phyloP scores from a whole-genome alignment of 1,140 invertebrate species.

The Sarcophaga peregrina region DNA sequence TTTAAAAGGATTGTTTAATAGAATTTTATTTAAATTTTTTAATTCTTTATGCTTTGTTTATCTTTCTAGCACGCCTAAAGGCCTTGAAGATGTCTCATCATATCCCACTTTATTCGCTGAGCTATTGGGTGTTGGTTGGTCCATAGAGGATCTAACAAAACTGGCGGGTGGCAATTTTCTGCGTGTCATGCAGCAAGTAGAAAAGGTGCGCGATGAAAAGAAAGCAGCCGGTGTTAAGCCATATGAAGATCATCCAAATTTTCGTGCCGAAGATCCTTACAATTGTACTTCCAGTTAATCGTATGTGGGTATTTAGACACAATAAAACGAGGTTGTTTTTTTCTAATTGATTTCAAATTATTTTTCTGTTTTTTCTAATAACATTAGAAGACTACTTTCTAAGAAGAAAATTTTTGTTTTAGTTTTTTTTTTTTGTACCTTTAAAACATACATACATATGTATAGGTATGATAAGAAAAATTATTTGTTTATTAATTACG shows the following conservation, averaged over 20 bases:
- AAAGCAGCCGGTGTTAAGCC: slow-evolving; percentile 59
- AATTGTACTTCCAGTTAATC: slow-evolving; percentile 66
- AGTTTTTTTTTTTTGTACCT: too few relatives aligned
- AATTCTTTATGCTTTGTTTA: slow-evolving; percentile 17
- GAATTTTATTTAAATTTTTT: neutral
- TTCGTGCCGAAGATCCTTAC: slow-evolving; percentile 64
- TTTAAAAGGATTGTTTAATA: neutral
- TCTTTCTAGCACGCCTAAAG: slow-evolving; percentile 78
- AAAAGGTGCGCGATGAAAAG: slow-evolving; percentile 62
- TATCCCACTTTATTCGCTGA: slow-evolving; percentile 89
- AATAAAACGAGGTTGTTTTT: neutral
- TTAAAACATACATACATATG: too few relatives aligned
- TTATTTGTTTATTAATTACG: too few relatives aligned
- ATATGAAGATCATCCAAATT: slow-evolving; percentile 64
- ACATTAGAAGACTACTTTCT: too few relatives aligned
- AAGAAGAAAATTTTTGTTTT: too few relatives aligned
- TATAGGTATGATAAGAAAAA: too few relatives aligned
- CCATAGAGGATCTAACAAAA: slow-evolving; percentile 85
- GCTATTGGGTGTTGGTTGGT: slow-evolving; percentile 84
- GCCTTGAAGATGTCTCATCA: slow-evolving; percentile 90
- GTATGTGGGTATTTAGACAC: slow-evolving; percentile 34
- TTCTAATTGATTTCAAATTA: neutral
- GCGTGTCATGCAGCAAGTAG: slow-evolving; percentile 77
- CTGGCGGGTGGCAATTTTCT: slow-evolving; percentile 88
- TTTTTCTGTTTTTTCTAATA: too few relatives aligned